Conservation (phyloP, 2,113 vertebrate species). For the Numida meleagris region DNA sequence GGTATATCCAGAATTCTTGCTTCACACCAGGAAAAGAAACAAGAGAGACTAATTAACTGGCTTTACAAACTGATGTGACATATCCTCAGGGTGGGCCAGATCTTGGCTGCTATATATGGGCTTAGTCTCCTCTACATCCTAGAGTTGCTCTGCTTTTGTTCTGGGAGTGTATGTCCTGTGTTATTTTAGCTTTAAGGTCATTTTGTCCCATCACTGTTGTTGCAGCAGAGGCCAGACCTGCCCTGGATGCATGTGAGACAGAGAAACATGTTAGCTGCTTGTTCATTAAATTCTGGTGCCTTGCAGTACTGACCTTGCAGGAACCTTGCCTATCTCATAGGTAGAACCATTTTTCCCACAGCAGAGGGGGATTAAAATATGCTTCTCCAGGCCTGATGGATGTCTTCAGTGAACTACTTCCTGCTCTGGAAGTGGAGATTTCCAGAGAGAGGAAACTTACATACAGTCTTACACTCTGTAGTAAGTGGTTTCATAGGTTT, state of each 20-base stretch:
- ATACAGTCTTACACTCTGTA: neutral
- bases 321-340: neutral
- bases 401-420: neutral
- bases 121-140: neutral
- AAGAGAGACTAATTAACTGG: neutral
- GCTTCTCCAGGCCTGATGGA: neutral
- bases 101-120: slow-evolving; percentile 12
- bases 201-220: neutral
- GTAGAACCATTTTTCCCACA: neutral
- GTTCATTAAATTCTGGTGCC: neutral
- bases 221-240: slow-evolving; percentile 24
- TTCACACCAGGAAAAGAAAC: neutral
- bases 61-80: neutral
- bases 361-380: neutral
- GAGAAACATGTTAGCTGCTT: neutral
- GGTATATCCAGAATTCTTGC: neutral
- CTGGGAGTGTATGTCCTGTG: neutral
- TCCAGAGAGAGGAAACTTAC: neutral
- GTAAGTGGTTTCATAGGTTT: neutral
- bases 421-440: neutral
- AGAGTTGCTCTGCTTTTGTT: slow-evolving; percentile 2
- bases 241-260: neutral
- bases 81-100: slow-evolving; percentile 5
- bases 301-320: neutral
- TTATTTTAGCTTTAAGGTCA: slow-evolving; percentile 37